A percentile compares a stretch with the other conserved stretches of the same genome.
These are phyloP conservation scores for Himalopsyche japonica DNA, from an alignment of 2,888 invertebrate species.

Conservation along the genomic window DNA sequence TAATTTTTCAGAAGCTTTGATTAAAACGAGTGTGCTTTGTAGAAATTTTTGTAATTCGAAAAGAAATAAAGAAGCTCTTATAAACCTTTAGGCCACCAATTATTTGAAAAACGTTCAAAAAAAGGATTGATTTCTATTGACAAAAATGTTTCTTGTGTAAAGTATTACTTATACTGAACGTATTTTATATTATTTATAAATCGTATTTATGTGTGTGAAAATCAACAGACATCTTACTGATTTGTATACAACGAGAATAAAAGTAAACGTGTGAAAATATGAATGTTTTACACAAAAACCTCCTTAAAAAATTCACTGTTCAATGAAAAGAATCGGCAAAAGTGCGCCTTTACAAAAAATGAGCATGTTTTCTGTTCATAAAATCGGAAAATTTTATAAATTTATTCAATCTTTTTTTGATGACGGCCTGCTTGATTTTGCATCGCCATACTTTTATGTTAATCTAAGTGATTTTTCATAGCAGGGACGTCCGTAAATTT, in stretches of 20 bases:
- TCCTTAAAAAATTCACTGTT: neutral
- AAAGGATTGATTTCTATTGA: too few species aligned
- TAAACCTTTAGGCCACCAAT: too few species aligned
- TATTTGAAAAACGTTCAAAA: too few species aligned
- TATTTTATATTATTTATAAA: too few species aligned
- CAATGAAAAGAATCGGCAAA: neutral
- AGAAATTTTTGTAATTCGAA: too few species aligned
- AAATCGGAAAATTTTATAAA: neutral
- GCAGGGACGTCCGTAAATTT: neutral
- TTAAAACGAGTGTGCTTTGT: too few species aligned
- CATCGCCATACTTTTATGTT: neutral
- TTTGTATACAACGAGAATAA: neutral
- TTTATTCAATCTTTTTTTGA: slow-evolving; percentile 1
- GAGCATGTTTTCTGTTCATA: neutral
- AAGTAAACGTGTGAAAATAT: neutral
- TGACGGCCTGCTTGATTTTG: neutral
- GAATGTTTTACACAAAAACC: neutral
- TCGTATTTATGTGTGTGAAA: neutral
- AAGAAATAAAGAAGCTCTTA: too few species aligned
- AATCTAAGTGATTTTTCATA: neutral
- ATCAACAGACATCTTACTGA: neutral
- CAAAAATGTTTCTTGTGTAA: too few species aligned
- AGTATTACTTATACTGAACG: too few species aligned
- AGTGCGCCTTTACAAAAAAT: neutral
- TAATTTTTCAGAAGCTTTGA: too few species aligned